phyloP scores from a whole-genome alignment of 1,140 invertebrate genomes.

The Antheraea mylitta region DNA sequence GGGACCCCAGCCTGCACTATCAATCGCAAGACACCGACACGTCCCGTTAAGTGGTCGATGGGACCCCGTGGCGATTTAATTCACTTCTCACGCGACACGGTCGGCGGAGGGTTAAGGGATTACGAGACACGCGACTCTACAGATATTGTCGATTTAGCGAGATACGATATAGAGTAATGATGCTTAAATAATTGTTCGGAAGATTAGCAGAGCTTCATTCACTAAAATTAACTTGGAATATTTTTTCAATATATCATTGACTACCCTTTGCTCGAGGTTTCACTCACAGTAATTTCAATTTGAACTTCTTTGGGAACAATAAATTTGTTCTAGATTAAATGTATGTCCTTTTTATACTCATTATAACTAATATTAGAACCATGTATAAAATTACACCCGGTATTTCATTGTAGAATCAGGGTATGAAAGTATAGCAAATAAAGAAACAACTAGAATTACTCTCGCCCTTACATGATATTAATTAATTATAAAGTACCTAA shows the following conservation, averaged over 20 bases:
- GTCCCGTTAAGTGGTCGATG: conserved; percentile 58
- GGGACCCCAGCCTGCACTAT: conserved; percentile 50
- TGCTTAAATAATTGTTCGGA: conserved; percentile 51
- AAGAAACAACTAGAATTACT: too few species aligned
- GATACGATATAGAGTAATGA: conserved; percentile 58
- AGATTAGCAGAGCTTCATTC: conserved; percentile 37
- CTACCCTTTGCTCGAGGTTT: too few species aligned
- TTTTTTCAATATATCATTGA: conserved; percentile 1
- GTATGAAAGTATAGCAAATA: too few species aligned
- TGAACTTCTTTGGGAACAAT: too few species aligned
- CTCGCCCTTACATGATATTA: too few species aligned
- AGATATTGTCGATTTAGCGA: conserved; percentile 71
- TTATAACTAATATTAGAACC: too few species aligned
- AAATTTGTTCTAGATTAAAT: too few species aligned
- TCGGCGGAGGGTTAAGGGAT: conserved; percentile 59
- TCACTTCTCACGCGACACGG: conserved; percentile 67
- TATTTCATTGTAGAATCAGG: too few species aligned
- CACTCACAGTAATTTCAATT: too few species aligned
- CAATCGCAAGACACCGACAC: conserved; percentile 60
- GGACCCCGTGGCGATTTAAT: conserved; percentile 64
- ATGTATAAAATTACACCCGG: too few species aligned
- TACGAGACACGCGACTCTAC: conserved; percentile 65
- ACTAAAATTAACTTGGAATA: not conserved
- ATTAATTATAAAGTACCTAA: too few species aligned
- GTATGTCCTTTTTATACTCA: too few species aligned